These are phyloP conservation scores for Synanthedon formicaeformis DNA, from an alignment of 2,888 invertebrate species.

Conservation along the genomic window DNA sequence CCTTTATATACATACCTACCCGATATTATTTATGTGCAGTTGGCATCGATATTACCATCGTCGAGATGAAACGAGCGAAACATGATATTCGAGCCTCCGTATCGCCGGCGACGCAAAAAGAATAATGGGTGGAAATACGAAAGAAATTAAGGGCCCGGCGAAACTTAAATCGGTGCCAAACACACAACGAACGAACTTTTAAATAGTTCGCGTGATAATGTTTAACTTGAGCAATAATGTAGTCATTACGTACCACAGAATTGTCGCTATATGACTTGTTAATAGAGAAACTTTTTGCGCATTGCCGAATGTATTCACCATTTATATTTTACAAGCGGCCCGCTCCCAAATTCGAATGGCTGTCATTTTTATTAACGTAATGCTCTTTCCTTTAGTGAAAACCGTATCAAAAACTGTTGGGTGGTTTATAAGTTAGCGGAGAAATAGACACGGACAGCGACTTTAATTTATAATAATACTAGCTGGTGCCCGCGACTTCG, in stretches of 20 bases:
- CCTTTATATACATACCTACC: constrained; percentile 5
- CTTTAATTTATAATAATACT: too few relatives aligned
- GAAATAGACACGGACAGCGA: too few relatives aligned
- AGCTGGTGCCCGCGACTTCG: too few relatives aligned
- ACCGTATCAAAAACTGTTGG: too few relatives aligned
- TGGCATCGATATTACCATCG: constrained; percentile 18
- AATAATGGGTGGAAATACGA: neutral
- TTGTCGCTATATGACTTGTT: constrained; percentile 27
- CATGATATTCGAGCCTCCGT: constrained; percentile 10
- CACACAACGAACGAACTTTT: constrained; percentile 4
- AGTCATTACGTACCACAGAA: constrained; percentile 28
- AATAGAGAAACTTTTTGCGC: constrained; percentile 44
- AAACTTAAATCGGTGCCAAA: neutral
- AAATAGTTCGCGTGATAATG: constrained; percentile 15
- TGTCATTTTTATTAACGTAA: constrained; percentile 13
- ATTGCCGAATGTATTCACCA: constrained; percentile 16
- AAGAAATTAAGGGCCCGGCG: neutral
- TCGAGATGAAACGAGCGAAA: constrained; percentile 14
- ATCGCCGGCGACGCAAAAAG: constrained; percentile 4
- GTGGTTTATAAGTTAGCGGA: too few relatives aligned
- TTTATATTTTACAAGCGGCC: constrained; percentile 13
- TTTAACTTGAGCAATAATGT: constrained; percentile 25
- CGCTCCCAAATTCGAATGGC: constrained; percentile 2
- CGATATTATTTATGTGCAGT: constrained; percentile 7
- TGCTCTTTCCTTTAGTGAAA: too few relatives aligned